phyloP scores from a whole-genome alignment of 2,888 invertebrate species.

The Agonopterix arenella region DNA sequence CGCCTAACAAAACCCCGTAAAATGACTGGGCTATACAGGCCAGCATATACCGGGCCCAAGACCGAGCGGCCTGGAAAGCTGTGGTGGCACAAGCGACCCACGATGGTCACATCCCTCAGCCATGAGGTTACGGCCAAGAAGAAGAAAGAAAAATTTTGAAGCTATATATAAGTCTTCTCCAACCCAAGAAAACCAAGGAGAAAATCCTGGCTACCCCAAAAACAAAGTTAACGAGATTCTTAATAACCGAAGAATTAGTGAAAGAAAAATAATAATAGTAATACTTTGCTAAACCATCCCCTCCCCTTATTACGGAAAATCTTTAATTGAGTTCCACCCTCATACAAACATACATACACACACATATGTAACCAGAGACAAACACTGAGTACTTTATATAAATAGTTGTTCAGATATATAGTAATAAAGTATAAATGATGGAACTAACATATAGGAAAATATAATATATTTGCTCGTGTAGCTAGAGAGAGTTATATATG shows the following conservation, averaged over 20 bases:
- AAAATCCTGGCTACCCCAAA: too few species aligned
- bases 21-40: too few species aligned
- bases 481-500: conserved; percentile 67
- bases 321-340: conserved; percentile 62
- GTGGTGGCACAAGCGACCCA: too few species aligned
- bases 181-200: too few species aligned
- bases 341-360: conserved; percentile 21
- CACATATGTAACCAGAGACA: conserved; percentile 33
- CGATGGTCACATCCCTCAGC: too few species aligned
- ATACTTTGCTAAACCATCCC: conserved; percentile 12
- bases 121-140: too few species aligned
- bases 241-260: neutral
- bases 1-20: too few species aligned
- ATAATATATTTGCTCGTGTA: conserved; percentile 73
- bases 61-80: too few species aligned
- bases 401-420: conserved; percentile 64
- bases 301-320: conserved; percentile 57
- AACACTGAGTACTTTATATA: conserved; percentile 41
- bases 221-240: too few species aligned
- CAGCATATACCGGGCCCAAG: too few species aligned
- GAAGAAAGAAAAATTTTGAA: too few species aligned
- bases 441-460: conserved; percentile 75
- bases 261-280: conserved; percentile 15
- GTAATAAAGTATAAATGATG: conserved; percentile 77
- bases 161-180: too few species aligned